These are phyloP conservation scores for Drosophila baimaii DNA, from an alignment of 1,140 invertebrate species.

Conservation along the genomic window DNA sequence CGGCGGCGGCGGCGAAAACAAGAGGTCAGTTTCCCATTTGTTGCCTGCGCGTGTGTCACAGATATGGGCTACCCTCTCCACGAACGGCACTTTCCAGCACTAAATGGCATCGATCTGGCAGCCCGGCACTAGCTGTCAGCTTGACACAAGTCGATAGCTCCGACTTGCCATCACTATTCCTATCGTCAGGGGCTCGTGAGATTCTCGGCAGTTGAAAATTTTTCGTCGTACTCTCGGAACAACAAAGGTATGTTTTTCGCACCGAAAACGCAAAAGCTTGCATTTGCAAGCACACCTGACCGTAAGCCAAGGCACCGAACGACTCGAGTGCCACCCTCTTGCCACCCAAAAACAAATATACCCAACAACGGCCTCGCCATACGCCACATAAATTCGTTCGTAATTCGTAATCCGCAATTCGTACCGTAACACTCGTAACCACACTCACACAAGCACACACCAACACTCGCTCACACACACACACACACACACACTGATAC, in stretches of 20 bases:
- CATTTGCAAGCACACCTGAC: conserved; percentile 51
- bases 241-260: conserved; percentile 78
- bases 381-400: conserved; percentile 16
- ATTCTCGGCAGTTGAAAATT: conserved; percentile 71
- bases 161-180: conserved; percentile 37
- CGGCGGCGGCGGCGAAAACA: conserved; percentile 11
- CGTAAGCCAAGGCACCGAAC: conserved; percentile 60
- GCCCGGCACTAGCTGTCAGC: conserved; percentile 47
- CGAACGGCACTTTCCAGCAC: conserved; percentile 4
- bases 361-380: conserved; percentile 9
- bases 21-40: conserved; percentile 23
- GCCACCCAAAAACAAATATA: conserved; percentile 20
- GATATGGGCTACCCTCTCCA: background rate
- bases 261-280: conserved; percentile 28
- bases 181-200: conserved; percentile 54
- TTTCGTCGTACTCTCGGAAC: conserved; percentile 73
- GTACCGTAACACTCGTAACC: conserved; percentile 66
- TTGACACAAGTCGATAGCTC: conserved; percentile 51
- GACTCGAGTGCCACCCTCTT: conserved; percentile 55
- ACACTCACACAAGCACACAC: conserved; percentile 37
- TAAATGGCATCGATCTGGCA: conserved; percentile 41
- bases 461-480: conserved; percentile 16
- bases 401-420: conserved; percentile 36
- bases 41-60: conserved; percentile 27
- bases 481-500: conserved; percentile 46